These are phyloP conservation scores for Rugalucina vietnamica DNA, from an alignment of 2,888 invertebrate genomes.

Conservation along the genomic window DNA sequence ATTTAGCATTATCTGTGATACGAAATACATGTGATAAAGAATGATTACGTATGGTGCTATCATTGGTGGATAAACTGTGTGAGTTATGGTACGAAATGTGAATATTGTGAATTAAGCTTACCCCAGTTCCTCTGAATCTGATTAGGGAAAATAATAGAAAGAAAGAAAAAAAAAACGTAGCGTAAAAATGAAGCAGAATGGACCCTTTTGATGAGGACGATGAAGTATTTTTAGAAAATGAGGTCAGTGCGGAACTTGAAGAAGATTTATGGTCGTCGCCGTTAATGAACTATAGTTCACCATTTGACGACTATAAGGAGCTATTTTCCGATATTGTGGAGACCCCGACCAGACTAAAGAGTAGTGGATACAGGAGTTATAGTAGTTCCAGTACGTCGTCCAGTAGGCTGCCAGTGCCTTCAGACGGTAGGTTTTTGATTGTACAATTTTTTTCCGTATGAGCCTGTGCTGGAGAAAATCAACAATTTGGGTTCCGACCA, in stretches of 20 bases:
- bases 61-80: too few relatives aligned
- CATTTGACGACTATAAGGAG: slow-evolving; percentile 79
- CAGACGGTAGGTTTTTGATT: background rate
- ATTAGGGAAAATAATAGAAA: background rate
- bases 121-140: too few relatives aligned
- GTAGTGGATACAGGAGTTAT: background rate
- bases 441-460: too few relatives aligned
- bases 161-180: too few relatives aligned
- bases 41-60: too few relatives aligned
- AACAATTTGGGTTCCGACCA: too few relatives aligned
- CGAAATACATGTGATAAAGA: too few relatives aligned
- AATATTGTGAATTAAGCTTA: too few relatives aligned
- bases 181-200: slow-evolving; percentile 3
- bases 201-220: slow-evolving; percentile 48
- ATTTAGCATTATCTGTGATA: too few relatives aligned
- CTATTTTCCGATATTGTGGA: slow-evolving; percentile 71
- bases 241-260: slow-evolving; percentile 62
- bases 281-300: slow-evolving; percentile 77
- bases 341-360: background rate
- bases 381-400: background rate
- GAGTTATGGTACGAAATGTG: too few relatives aligned
- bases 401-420: background rate
- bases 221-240: slow-evolving; percentile 60
- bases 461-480: too few relatives aligned
- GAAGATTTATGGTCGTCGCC: slow-evolving; percentile 75